Evolutionary conservation across 1,140 invertebrate genomes (phyloP), one percentile per base, ranked within the genome.

Genomic region (Tetramorium parvispinum): DNA sequence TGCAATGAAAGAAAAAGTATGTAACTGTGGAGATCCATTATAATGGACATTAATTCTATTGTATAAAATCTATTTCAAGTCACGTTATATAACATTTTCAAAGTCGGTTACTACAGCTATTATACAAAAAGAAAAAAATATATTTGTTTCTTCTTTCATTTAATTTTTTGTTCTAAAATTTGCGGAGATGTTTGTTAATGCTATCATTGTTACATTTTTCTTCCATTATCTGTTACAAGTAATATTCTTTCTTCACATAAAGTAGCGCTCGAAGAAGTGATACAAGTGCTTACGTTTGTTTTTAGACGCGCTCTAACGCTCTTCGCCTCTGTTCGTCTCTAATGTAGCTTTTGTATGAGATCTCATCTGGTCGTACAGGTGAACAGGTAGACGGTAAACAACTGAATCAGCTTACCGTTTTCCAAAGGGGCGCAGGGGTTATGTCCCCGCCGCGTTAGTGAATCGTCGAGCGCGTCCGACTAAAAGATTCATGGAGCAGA

Each of bases 401-500:
- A 92, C 88, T 92, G 89, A 91, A 92, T 93, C 90, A 87, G 89
- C 85, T 92, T 90, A 91, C 87, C 88, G 89, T 92, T 91, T 91
- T 89, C 59, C 86, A 32, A 73, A 40, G 68, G 37, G 37, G 66
- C 3, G 40, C 66, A 78, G 21, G 43, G 88, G 87, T 65, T 90
- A 87, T 87, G 85, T 91, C 81, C 88, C 85, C 88, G 24, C 53
- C 70, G 73, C 85, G 61, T 65, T 90, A 87, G 37, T 24, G 85
- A 88, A 37, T 77, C 79, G 49, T 70, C 79, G 68, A 66, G 68
- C 66, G 86, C 83, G 70, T 71, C 85, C 86, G 90, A 90, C 92
- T 92, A 88, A 88, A 92, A 93, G 88, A 93, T 93, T 93, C 91
- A 91, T 93, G 92, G 89, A 92, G 91, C 92, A 91, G 92, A 93